Evolutionary conservation across 2,797 vertebrate species (phyloP).

Genomic region (Antennarius maculatus): DNA sequence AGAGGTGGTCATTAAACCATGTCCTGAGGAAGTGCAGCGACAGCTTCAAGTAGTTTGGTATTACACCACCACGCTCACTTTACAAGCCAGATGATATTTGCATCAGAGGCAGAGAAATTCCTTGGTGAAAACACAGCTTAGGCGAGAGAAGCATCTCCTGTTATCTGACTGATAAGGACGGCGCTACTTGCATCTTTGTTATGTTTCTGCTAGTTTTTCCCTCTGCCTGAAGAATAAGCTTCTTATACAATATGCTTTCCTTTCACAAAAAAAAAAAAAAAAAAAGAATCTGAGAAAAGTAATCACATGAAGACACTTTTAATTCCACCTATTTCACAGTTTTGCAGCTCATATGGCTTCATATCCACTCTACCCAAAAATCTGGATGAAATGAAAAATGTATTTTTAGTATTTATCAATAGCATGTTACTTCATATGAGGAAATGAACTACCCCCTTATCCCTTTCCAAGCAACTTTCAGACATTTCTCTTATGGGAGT

Average conservation of each 20-base stretch:
- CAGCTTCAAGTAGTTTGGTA: constrained; percentile 64
- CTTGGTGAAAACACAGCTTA: constrained; percentile 69
- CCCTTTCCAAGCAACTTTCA: constrained; percentile 24
- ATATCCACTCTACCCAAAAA: constrained; percentile 19
- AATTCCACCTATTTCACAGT: constrained; percentile 46
- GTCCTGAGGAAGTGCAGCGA: constrained; percentile 68
- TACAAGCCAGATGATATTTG: constrained; percentile 71
- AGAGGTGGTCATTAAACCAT: constrained; percentile 70
- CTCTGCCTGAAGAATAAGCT: constrained; percentile 55
- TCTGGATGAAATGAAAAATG: constrained; percentile 21
- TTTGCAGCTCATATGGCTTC: constrained; percentile 34
- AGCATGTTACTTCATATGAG: constrained; percentile 15
- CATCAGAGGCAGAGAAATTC: constrained; percentile 63
- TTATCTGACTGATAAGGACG: constrained; percentile 68
- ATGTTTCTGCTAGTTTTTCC: constrained; percentile 30
- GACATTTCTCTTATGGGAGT: constrained; percentile 32
- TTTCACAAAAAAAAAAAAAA: background rate
- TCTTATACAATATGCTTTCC: constrained; percentile 50
- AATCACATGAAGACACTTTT: constrained; percentile 31
- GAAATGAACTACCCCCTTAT: constrained; percentile 36
- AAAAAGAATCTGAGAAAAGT: constrained; percentile 38
- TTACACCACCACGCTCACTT: constrained; percentile 65
- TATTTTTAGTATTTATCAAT: constrained; percentile 20
- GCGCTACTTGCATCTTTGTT: constrained; percentile 33
- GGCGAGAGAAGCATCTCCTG: constrained; percentile 59